Percentiles rank a stretch among this genome's conserved stretches.
phyloP scores from a whole-genome alignment of 2,797 vertebrate genomes.

The Coracias cyanogaster region DNA sequence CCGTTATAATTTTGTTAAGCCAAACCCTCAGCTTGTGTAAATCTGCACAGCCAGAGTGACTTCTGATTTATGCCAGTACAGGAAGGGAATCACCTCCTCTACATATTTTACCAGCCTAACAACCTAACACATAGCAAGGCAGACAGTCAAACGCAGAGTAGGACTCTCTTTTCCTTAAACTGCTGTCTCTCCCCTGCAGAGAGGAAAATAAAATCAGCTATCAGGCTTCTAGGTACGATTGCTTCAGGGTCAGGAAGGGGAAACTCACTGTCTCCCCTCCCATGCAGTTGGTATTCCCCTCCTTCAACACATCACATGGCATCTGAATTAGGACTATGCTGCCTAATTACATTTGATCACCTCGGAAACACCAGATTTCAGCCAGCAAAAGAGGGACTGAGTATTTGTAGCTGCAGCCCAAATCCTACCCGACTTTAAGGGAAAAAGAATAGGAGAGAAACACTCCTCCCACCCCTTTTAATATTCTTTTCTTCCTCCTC shows the following conservation, averaged over 20 bases:
- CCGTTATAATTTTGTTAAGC: slow-evolving; percentile 24
- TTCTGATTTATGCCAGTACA: slow-evolving; percentile 44
- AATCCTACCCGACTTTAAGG: not conserved
- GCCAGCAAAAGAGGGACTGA: not conserved
- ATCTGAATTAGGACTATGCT: not conserved
- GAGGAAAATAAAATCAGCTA: slow-evolving; percentile 41
- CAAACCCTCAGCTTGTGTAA: slow-evolving; percentile 49
- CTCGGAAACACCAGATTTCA: not conserved
- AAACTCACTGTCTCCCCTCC: not conserved
- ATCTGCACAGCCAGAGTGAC: slow-evolving; percentile 7
- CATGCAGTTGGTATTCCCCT: not conserved
- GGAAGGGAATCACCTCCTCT: slow-evolving; percentile 38
- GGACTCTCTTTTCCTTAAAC: not conserved
- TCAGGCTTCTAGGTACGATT: not conserved
- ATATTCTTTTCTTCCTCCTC: not conserved
- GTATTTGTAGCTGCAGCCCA: not conserved
- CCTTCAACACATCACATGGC: not conserved
- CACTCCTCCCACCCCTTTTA: not conserved
- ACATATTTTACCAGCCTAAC: slow-evolving; percentile 51
- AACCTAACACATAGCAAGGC: not conserved
- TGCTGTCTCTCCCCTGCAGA: slow-evolving; percentile 20
- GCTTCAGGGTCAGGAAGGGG: slow-evolving; percentile 26
- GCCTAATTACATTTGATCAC: not conserved
- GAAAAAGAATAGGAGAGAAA: not conserved
- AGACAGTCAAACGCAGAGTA: not conserved